Percentiles rank a stretch among this genome's conserved stretches.
phyloP scores from a whole-genome alignment of 1,140 invertebrate genomes.

The Paramacrobiotus metropolitanus region DNA sequence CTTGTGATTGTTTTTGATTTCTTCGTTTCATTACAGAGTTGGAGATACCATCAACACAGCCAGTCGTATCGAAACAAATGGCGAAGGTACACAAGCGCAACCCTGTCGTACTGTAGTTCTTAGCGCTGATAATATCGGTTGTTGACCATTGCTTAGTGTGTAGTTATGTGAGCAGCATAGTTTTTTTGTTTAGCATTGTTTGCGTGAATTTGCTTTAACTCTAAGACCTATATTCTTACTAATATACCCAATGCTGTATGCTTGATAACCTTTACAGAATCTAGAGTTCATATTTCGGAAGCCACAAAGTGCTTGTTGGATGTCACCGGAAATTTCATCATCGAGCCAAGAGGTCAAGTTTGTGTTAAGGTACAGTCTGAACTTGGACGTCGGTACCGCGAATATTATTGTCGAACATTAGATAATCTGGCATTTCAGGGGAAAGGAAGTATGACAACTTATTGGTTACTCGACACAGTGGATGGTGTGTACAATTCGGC shows the following conservation, averaged over 20 bases:
- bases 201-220: neutral
- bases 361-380: neutral
- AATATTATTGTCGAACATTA: too few species aligned
- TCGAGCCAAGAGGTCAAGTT: neutral
- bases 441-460: neutral
- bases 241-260: neutral
- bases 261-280: neutral
- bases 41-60: conserved; percentile 29
- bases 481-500: too few species aligned
- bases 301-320: neutral
- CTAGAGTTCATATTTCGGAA: neutral
- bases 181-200: neutral
- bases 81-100: conserved; percentile 26
- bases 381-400: neutral
- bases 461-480: neutral
- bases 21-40: conserved; percentile 9
- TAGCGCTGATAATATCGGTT: neutral
- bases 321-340: neutral
- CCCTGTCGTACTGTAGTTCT: neutral
- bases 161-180: too few species aligned
- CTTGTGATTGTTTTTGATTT: neutral
- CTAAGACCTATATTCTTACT: too few species aligned
- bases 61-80: conserved; percentile 70
- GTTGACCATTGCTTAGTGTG: too few species aligned
- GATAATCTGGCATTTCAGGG: neutral